Evolutionary conservation across 1,140 invertebrate genomes (phyloP).

Genomic region (Brachionus manjavacas): DNA sequence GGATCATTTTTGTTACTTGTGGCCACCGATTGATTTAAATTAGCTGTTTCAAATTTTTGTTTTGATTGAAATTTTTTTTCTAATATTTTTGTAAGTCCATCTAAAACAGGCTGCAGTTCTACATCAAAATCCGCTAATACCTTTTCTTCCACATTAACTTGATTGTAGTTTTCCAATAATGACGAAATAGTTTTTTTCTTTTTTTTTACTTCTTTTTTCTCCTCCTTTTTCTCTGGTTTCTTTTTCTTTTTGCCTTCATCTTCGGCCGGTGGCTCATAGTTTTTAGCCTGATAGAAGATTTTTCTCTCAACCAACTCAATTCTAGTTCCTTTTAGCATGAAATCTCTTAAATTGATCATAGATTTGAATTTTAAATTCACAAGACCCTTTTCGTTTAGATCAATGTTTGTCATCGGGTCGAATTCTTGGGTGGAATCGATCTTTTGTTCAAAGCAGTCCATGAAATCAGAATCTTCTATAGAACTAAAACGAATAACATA

Average conservation of each 20-base stretch:
- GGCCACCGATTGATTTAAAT: neutral
- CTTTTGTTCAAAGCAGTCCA: neutral
- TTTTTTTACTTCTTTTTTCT: conserved; percentile 27
- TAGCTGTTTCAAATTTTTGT: neutral
- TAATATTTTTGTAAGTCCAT: neutral
- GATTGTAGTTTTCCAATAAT: conserved; percentile 19
- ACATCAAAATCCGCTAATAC: neutral
- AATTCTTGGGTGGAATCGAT: neutral
- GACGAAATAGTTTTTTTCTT: neutral
- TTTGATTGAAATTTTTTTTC: conserved; percentile 30
- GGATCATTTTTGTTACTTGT: neutral
- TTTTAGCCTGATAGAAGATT: neutral
- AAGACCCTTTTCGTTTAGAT: conserved; percentile 19
- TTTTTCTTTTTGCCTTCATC: conserved; percentile 26
- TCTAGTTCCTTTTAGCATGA: neutral
- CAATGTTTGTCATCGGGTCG: conserved; percentile 1
- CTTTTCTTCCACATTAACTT: conserved; percentile 30
- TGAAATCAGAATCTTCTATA: neutral
- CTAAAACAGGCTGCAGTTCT: neutral
- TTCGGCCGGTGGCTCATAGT: neutral
- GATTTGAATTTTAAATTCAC: conserved; percentile 15
- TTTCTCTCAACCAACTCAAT: conserved; percentile 37
- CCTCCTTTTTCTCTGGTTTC: conserved; percentile 2
- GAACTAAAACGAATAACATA: neutral
- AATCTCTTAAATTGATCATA: neutral